A percentile compares a stretch with the other conserved stretches of the same genome.
Evolutionary conservation across 2,888 invertebrate species (phyloP).

Genomic region (Mayetiola destructor): DNA sequence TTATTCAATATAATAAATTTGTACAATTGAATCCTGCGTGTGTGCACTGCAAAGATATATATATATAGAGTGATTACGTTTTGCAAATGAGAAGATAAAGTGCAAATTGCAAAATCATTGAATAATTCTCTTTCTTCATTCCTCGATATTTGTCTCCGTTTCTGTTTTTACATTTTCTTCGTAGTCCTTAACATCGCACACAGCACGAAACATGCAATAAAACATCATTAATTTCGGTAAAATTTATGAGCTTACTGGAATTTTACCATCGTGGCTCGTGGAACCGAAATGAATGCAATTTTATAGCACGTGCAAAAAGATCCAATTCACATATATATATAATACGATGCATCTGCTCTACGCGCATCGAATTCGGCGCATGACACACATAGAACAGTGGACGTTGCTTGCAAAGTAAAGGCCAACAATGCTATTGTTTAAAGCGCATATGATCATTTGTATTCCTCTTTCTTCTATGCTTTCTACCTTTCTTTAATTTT

Average conservation of each 20-base stretch:
- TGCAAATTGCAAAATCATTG: no score
- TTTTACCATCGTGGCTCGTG: slow-evolving; percentile 9
- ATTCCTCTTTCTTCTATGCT: not conserved
- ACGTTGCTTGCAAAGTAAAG: slow-evolving; percentile 1
- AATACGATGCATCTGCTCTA: slow-evolving; percentile 8
- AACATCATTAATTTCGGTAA: slow-evolving; percentile 6
- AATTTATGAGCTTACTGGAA: slow-evolving; percentile 13
- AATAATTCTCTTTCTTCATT: no score
- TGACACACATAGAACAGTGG: not conserved
- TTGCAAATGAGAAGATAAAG: no score
- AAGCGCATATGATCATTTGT: not conserved
- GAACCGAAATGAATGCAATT: not conserved
- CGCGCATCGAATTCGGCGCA: slow-evolving; percentile 10
- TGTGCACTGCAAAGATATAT: no score
- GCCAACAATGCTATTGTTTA: not conserved
- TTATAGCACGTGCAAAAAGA: slow-evolving; percentile 3
- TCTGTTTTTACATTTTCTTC: no score
- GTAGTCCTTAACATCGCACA: no score
- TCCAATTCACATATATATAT: not conserved
- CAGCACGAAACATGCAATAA: slow-evolving; percentile 7
- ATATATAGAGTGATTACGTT: no score
- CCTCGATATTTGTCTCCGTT: no score
- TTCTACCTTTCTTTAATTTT: not conserved
- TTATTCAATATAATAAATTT: no score
- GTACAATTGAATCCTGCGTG: no score